Conservation (phyloP, 2,797 vertebrate species). For the Mormyrops boulengeri region DNA sequence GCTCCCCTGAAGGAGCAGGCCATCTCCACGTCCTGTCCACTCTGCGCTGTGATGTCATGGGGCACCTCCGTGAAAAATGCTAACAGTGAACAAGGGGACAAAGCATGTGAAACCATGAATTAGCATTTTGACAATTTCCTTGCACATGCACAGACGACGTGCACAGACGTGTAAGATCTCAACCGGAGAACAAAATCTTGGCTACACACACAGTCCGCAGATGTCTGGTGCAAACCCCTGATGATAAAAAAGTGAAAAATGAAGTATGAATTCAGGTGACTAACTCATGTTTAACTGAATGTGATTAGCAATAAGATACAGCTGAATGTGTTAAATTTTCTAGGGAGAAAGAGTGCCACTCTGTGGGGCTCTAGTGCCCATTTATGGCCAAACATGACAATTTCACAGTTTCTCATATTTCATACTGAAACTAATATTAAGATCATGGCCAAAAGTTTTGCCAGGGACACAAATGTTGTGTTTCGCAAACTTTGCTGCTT, state of each 20-base stretch:
- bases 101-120: neutral
- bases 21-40: slow-evolving; percentile 72
- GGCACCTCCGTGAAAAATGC: slow-evolving; percentile 73
- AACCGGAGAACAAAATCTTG: neutral
- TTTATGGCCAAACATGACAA: neutral
- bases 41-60: slow-evolving; percentile 65
- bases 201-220: neutral
- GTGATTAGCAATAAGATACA: neutral
- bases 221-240: neutral
- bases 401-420: neutral
- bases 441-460: neutral
- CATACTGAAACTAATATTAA: neutral
- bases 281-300: neutral
- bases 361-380: neutral
- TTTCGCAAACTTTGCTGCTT: neutral
- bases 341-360: neutral
- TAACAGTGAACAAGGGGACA: slow-evolving; percentile 22
- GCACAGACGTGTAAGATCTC: neutral
- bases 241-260: neutral
- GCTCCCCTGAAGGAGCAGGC: slow-evolving; percentile 72
- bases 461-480: neutral
- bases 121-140: neutral
- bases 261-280: neutral
- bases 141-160: neutral
- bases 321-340: neutral